Conservation (phyloP, 1,140 invertebrate genomes). For the Drosophila bipectinata region DNA sequence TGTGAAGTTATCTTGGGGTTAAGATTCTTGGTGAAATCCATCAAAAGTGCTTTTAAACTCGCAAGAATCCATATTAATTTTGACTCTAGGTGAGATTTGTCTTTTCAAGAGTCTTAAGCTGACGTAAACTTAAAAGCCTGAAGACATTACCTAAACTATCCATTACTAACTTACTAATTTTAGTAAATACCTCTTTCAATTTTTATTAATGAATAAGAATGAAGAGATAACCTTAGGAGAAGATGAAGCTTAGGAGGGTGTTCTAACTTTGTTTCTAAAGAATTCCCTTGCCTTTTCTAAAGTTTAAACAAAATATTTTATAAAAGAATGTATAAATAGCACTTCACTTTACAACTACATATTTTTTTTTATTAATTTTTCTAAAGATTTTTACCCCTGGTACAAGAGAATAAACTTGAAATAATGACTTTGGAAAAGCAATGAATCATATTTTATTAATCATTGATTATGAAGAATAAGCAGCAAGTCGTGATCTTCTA, state of each 20-base stretch:
- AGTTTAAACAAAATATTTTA: too few species aligned
- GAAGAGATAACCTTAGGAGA: not conserved
- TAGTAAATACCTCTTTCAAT: not conserved
- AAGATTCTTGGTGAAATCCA: not conserved
- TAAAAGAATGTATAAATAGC: too few species aligned
- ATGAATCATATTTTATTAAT: too few species aligned
- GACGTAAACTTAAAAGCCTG: not conserved
- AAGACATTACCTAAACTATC: not conserved
- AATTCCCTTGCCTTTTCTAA: too few species aligned
- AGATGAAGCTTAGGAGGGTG: not conserved
- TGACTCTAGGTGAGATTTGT: not conserved
- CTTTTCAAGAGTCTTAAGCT: not conserved
- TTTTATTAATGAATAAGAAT: slow-evolving; percentile 5
- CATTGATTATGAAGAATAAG: not conserved
- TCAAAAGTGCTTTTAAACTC: not conserved
- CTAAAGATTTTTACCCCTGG: too few species aligned
- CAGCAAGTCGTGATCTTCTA: not conserved
- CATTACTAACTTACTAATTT: slow-evolving; percentile 5
- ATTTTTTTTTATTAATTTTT: too few species aligned
- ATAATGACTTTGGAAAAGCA: too few species aligned
- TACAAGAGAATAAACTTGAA: too few species aligned
- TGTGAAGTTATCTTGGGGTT: not conserved
- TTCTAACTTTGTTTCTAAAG: too few species aligned
- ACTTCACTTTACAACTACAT: too few species aligned
- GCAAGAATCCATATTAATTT: slow-evolving; percentile 25